These are phyloP conservation scores for Adelges cooleyi DNA, from an alignment of 1,140 invertebrate species.

Conservation along the genomic window DNA sequence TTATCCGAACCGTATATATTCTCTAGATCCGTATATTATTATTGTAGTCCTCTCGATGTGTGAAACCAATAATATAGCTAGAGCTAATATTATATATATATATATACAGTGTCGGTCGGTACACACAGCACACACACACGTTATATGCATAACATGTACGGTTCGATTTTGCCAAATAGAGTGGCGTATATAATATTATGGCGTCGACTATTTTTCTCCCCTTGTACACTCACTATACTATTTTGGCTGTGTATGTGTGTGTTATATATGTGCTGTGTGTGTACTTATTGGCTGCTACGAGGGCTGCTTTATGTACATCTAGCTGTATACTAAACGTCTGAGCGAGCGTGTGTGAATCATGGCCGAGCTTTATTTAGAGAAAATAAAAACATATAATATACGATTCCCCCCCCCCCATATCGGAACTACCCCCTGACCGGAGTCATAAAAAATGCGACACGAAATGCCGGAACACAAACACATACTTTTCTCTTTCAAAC, in stretches of 20 bases:
- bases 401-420: not conserved
- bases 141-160: not conserved
- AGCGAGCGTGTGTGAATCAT: constrained; percentile 6
- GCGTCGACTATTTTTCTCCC: constrained; percentile 17
- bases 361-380: constrained; percentile 12
- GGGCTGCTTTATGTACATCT: too few species aligned
- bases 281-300: too few species aligned
- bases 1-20: too few species aligned
- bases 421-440: not conserved
- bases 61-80: too few species aligned
- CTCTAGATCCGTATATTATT: too few species aligned
- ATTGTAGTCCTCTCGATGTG: too few species aligned
- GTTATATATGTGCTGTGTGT: too few species aligned
- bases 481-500: constrained; percentile 9
- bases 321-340: constrained; percentile 19
- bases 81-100: not conserved
- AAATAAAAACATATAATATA: not conserved
- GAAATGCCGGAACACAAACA: constrained; percentile 18
- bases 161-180: too few species aligned
- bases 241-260: too few species aligned
- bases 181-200: too few species aligned
- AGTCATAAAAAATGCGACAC: constrained; percentile 12
- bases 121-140: not conserved
- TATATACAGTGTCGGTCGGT: not conserved
- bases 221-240: not conserved